Conservation (phyloP, 37 sponge, comb jelly and placozoan species). For the Oopsacas minuta region DNA sequence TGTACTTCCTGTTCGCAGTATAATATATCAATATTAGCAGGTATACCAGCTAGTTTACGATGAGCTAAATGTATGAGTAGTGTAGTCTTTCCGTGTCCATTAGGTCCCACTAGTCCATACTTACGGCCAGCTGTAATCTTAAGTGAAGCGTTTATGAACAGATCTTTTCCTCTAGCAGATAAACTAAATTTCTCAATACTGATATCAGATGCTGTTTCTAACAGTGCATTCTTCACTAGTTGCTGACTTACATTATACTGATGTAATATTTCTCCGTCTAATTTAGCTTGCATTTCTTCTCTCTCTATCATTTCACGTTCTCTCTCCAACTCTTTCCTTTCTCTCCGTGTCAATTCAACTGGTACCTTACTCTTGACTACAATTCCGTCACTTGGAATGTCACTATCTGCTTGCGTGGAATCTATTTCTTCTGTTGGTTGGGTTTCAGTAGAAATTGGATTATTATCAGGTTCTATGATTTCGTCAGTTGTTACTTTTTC, state of each 20-base stretch:
- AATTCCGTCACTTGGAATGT: not conserved
- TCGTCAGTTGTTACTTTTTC: not conserved
- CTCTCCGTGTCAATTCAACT: not conserved
- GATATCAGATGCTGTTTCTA: constrained; percentile 6
- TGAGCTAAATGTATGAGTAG: constrained; percentile 83
- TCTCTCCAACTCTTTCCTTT: not conserved
- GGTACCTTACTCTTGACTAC: not conserved
- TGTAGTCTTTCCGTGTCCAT: constrained; percentile 95
- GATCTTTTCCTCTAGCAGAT: constrained; percentile 82
- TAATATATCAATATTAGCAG: constrained; percentile 79
- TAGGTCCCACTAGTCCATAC: constrained; percentile 95
- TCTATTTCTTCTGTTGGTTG: not conserved
- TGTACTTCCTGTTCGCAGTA: constrained; percentile 88
- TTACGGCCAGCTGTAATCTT: constrained; percentile 59
- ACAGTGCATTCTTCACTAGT: constrained; percentile 10
- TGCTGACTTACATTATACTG: constrained; percentile 19
- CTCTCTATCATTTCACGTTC: not conserved
- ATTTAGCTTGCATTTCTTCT: not conserved
- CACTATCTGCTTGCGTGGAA: not conserved
- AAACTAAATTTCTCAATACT: constrained; percentile 79
- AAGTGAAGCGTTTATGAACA: constrained; percentile 81
- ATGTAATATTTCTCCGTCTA: not conserved
- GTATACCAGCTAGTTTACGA: constrained; percentile 56
- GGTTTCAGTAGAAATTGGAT: too few species aligned
- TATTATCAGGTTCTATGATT: not conserved